These are phyloP conservation scores for Sciurus vulgaris DNA, from an alignment of 2,797 vertebrate species.

Conservation along the genomic window DNA sequence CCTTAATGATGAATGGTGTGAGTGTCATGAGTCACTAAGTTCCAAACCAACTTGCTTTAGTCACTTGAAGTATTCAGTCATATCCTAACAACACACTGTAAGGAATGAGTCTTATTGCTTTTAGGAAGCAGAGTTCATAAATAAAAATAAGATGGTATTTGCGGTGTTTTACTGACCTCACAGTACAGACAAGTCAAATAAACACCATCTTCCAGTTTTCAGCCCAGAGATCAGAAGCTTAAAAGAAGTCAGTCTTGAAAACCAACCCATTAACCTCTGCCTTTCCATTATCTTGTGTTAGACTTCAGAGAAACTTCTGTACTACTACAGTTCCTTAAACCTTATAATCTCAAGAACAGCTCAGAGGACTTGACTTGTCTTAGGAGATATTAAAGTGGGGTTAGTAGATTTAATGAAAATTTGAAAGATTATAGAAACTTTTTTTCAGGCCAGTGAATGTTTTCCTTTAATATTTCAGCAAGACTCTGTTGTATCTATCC, in stretches of 20 bases:
- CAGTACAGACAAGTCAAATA: slow-evolving; percentile 76
- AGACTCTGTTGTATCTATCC: background rate
- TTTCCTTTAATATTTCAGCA: slow-evolving; percentile 55
- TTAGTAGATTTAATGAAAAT: slow-evolving; percentile 61
- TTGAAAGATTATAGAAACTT: slow-evolving; percentile 46
- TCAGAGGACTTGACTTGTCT: slow-evolving; percentile 16
- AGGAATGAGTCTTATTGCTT: slow-evolving; percentile 64
- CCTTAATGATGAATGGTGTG: slow-evolving; percentile 66
- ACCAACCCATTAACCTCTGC: slow-evolving; percentile 79
- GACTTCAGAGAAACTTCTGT: slow-evolving; percentile 74
- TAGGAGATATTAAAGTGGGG: background rate
- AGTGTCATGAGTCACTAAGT: slow-evolving; percentile 75
- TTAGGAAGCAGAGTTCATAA: slow-evolving; percentile 77
- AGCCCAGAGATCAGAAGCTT: slow-evolving; percentile 77
- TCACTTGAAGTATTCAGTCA: slow-evolving; percentile 72
- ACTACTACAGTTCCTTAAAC: slow-evolving; percentile 53
- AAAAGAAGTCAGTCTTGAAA: slow-evolving; percentile 78
- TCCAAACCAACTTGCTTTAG: slow-evolving; percentile 68
- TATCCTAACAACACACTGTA: slow-evolving; percentile 56
- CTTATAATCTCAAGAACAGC: slow-evolving; percentile 33
- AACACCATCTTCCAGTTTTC: slow-evolving; percentile 66
- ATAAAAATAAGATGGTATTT: slow-evolving; percentile 80
- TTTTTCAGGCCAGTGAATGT: slow-evolving; percentile 54
- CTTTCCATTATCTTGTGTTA: slow-evolving; percentile 74
- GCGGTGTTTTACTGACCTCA: slow-evolving; percentile 63